phyloP scores from a whole-genome alignment of 2,888 invertebrate species.

The Xylota segnis region DNA sequence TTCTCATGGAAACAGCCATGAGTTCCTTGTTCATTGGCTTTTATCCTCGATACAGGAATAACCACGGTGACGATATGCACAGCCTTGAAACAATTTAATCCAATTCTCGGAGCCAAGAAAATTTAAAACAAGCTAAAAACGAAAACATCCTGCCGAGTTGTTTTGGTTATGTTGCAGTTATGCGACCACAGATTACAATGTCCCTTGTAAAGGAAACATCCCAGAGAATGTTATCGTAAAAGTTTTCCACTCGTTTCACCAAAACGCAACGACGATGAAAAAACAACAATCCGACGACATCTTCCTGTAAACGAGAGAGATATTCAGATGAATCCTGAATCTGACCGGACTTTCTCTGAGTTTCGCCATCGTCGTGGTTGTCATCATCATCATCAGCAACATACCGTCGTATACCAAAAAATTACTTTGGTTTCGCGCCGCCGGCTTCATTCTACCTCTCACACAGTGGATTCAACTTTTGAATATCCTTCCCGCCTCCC shows the following conservation, averaged over 20 bases:
- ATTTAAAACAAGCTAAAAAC: slow-evolving; percentile 43
- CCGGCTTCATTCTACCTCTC: slow-evolving; percentile 52
- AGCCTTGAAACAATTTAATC: slow-evolving; percentile 20
- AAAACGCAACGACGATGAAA: slow-evolving; percentile 37
- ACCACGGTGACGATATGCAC: too few species aligned
- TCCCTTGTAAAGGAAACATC: slow-evolving; percentile 67
- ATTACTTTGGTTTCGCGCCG: slow-evolving; percentile 73
- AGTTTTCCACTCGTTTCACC: slow-evolving; percentile 56
- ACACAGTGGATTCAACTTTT: slow-evolving; percentile 16
- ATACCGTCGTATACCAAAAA: slow-evolving; percentile 53
- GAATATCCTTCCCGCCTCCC: slow-evolving; percentile 39
- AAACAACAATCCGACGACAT: slow-evolving; percentile 68
- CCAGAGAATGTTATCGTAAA: slow-evolving; percentile 75
- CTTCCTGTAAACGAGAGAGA: slow-evolving; percentile 66
- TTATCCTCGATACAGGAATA: too few species aligned
- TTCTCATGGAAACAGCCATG: too few species aligned
- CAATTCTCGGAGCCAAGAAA: slow-evolving; percentile 35
- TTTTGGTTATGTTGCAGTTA: slow-evolving; percentile 59
- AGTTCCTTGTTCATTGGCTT: too few species aligned
- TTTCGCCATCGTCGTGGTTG: slow-evolving; percentile 49
- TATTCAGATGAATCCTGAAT: slow-evolving; percentile 70
- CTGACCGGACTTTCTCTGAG: slow-evolving; percentile 71
- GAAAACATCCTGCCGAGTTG: slow-evolving; percentile 34
- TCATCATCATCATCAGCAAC: slow-evolving; percentile 59
- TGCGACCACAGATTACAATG: slow-evolving; percentile 69